These are phyloP conservation scores for Agapostemon virescens DNA, from an alignment of 2,888 invertebrate species.

Conservation along the genomic window DNA sequence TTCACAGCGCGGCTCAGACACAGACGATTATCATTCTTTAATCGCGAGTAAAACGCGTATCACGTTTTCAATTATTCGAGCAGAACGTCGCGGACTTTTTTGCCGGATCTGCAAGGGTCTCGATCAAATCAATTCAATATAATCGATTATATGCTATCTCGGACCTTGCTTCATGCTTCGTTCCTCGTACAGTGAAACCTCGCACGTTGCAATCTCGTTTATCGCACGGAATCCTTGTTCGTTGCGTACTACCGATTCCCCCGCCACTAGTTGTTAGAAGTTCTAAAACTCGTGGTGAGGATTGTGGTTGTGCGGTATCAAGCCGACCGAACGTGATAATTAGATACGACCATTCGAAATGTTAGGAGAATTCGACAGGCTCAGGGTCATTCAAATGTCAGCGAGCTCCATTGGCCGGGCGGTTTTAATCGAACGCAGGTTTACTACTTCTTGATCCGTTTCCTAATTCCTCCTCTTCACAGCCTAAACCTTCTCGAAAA, in stretches of 20 bases:
- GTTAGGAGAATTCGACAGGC: too few relatives aligned
- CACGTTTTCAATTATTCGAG: constrained; percentile 19
- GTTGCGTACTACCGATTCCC: background rate
- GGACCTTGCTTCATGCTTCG: background rate
- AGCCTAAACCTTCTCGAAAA: too few relatives aligned
- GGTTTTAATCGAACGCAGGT: too few relatives aligned
- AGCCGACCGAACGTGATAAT: too few relatives aligned
- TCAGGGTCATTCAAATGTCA: too few relatives aligned
- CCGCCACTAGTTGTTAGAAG: background rate
- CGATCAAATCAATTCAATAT: constrained; percentile 5
- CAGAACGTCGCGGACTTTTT: background rate
- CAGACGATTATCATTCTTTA: constrained; percentile 13
- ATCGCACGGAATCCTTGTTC: background rate
- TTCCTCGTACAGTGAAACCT: background rate
- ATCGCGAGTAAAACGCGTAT: background rate
- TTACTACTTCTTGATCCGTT: too few relatives aligned
- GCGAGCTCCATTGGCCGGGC: too few relatives aligned
- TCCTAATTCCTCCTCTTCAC: too few relatives aligned
- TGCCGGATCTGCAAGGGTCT: background rate
- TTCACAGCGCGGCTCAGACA: background rate
- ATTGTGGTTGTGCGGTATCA: too few relatives aligned
- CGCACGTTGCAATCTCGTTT: background rate
- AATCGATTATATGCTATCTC: constrained; percentile 7
- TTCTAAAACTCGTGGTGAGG: background rate
- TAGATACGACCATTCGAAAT: too few relatives aligned